phyloP scores from a whole-genome alignment of 2,888 invertebrate genomes.

The Leucophenga maculata region DNA sequence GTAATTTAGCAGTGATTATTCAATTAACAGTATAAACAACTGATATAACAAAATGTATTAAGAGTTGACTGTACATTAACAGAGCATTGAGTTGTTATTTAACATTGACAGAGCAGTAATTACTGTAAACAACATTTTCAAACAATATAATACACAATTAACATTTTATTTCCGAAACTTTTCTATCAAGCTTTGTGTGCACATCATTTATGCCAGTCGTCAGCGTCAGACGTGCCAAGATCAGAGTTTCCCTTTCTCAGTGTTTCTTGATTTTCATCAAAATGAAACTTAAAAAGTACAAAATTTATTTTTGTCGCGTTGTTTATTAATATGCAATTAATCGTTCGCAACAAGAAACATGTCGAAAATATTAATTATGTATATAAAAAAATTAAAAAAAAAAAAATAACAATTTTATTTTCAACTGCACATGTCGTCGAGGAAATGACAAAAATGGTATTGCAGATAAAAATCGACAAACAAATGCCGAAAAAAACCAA shows the following conservation, averaged over 20 bases:
- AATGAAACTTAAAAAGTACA: too few relatives aligned
- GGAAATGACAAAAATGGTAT: slow-evolving; percentile 33
- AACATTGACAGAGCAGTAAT: too few relatives aligned
- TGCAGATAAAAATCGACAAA: slow-evolving; percentile 54
- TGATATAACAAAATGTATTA: too few relatives aligned
- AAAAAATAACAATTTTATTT: slow-evolving; percentile 32
- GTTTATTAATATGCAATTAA: slow-evolving; percentile 66
- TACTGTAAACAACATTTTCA: too few relatives aligned
- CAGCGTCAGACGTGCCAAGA: slow-evolving; percentile 61
- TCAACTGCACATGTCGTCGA: slow-evolving; percentile 54
- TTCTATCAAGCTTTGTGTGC: slow-evolving; percentile 5
- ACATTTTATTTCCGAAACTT: background rate
- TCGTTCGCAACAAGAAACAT: slow-evolving; percentile 60
- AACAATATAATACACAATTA: too few relatives aligned
- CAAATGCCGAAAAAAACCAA: slow-evolving; percentile 41
- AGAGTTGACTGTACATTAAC: too few relatives aligned
- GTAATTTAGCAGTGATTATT: too few relatives aligned
- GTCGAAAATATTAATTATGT: slow-evolving; percentile 53
- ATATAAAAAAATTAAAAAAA: slow-evolving; percentile 32
- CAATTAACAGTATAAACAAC: too few relatives aligned
- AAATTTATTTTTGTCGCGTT: slow-evolving; percentile 19
- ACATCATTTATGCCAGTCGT: slow-evolving; percentile 25
- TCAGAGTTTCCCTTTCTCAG: slow-evolving; percentile 33
- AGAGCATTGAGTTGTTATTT: too few relatives aligned
- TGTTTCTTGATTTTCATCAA: too few relatives aligned